Evolutionary conservation across 1,140 invertebrate genomes (phyloP).

Genomic region (Melanaphis sacchari): DNA sequence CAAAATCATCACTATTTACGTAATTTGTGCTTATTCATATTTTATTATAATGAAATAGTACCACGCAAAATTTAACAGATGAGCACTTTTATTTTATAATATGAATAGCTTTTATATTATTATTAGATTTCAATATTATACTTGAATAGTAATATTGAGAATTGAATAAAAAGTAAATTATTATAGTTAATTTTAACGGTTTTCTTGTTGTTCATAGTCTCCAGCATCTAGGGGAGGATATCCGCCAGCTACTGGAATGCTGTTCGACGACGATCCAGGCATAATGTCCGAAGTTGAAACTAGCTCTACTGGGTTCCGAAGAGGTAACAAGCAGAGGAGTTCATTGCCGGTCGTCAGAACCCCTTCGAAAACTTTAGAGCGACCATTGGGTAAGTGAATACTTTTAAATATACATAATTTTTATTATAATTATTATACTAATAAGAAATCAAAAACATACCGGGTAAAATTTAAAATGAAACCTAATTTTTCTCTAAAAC

Average conservation of each 20-base stretch:
- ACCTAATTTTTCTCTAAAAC: not conserved
- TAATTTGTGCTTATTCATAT: not conserved
- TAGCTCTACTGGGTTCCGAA: conserved; percentile 86
- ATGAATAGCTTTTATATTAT: not conserved
- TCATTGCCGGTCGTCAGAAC: conserved; percentile 93
- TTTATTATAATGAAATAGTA: not conserved
- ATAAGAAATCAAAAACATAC: not conserved
- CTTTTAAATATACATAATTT: not conserved
- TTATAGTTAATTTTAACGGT: not conserved
- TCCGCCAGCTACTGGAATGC: conserved; percentile 74
- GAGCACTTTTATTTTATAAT: not conserved
- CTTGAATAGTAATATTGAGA: not conserved
- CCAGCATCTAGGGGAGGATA: conserved; percentile 76
- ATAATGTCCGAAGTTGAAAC: conserved; percentile 98
- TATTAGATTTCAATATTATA: not conserved
- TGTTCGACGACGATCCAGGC: conserved; percentile 93
- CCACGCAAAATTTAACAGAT: not conserved
- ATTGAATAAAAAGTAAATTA: not conserved
- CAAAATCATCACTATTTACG: not conserved
- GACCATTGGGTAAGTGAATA: conserved; percentile 77
- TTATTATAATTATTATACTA: not conserved
- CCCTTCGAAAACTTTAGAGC: conserved; percentile 91
- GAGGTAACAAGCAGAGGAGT: conserved; percentile 88
- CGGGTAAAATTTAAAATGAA: not conserved
- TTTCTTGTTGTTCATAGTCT: conserved; percentile 67